Percentiles rank a stretch among this genome's conserved stretches.
phyloP scores from a whole-genome alignment of 1,140 invertebrate species.

The honey bee (Apis mellifera) region Amel_HAv3.1 CM009934.2:9607501-9608000 shows the following conservation, averaged over 20 bases:
- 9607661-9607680: constrained; percentile 40
- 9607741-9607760: constrained; percentile 52
- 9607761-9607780: constrained; percentile 40
- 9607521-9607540: neutral
- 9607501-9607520: too few relatives aligned
- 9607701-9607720: constrained; percentile 49
- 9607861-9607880: neutral
- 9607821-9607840: constrained; percentile 27
- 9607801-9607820: constrained; percentile 47
- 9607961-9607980: too few relatives aligned
- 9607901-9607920: too few relatives aligned
- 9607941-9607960: too few relatives aligned
- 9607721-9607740: constrained; percentile 38
- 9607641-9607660: constrained; percentile 35
- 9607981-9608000: too few relatives aligned
- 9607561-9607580: neutral
- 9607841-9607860: constrained; percentile 26
- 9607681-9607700: constrained; percentile 52
- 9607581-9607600: too few relatives aligned
- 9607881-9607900: too few relatives aligned
- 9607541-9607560: neutral
- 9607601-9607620: constrained; percentile 2
- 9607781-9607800: constrained; percentile 44
- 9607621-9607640: constrained; percentile 30
- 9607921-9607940: neutral